phyloP scores from a whole-genome alignment of 2,797 vertebrate genomes.

The Gila robusta region DNA sequence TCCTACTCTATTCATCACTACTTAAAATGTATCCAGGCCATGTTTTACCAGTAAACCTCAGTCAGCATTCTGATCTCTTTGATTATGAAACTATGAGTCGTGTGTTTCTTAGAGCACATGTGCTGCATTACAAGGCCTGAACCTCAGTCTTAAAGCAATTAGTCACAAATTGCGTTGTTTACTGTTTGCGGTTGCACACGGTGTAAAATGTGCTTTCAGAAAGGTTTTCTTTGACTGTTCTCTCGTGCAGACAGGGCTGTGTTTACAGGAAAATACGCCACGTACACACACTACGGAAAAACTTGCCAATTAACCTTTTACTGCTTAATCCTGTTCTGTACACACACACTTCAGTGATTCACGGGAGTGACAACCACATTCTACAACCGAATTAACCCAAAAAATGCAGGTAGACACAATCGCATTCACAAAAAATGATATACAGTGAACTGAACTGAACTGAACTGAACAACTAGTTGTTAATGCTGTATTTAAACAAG shows the following conservation, averaged over 20 bases:
- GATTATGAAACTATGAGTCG: background rate
- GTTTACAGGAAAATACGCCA: background rate
- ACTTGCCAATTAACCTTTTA: background rate
- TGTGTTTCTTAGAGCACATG: background rate
- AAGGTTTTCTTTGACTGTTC: background rate
- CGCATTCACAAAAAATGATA: too few species aligned
- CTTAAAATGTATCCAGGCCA: background rate
- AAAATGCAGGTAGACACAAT: too few species aligned
- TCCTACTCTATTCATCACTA: background rate
- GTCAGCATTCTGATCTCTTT: background rate
- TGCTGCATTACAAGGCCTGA: constrained; percentile 40
- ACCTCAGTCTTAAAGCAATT: constrained; percentile 57
- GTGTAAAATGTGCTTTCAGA: constrained; percentile 13
- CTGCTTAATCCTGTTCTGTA: background rate
- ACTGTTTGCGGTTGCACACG: constrained; percentile 33
- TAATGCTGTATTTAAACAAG: background rate
- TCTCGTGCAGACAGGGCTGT: background rate
- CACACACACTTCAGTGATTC: background rate
- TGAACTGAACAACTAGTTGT: background rate
- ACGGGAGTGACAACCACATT: too few species aligned
- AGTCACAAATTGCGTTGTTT: constrained; percentile 50
- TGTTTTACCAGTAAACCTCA: background rate
- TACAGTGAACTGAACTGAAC: background rate
- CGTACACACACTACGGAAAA: background rate
- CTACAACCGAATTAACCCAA: too few species aligned